Evolutionary conservation across 2,888 invertebrate genomes (phyloP), one percentile per base, ranked within the genome.

Genomic region (Toxonevra muliebris): DNA sequence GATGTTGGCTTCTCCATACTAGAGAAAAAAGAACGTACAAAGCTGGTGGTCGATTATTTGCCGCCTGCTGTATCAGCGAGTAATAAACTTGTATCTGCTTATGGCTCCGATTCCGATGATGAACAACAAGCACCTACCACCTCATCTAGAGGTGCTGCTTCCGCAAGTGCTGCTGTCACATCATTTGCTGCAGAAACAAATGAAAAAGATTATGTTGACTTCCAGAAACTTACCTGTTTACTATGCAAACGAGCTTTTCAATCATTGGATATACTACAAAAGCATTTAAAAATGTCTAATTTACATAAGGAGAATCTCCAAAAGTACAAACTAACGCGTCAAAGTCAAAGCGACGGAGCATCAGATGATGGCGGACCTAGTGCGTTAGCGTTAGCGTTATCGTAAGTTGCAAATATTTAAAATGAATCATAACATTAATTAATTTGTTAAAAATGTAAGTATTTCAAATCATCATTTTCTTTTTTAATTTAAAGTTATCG

Each of bases 241-340:
- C 87, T 99, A 12, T 99, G 99, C 83, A 98, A 98, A 84, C 88
- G 99, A 61, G 95, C 96, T 81, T 97, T 99, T 83, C 93, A 94
- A 1, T 95, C 93, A 17, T 89, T 90, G 60, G 98, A 98, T 69
- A 93, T 94, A 1, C 87, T 99, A 13, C 88, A 90, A 11, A 95
- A 96, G 80, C 99, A 99, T 86, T 92, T 94, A 72, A 93, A 95
- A 76, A 87, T 97, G 80, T 98, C 98, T 0, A 94, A 96, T 73
- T 87, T 99, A 65, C 99, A 99, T 83, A 97, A 96, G 78, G 93
- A 95, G 79, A 96, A 96, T 83, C 85, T 96, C 57, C 83, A 60
- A 80, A 87, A 86, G 75, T 85, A 85, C n/a, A 88, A 87, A 71
- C 84, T 86, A 66, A 84, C 75, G 9, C 71, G 69, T 41, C 30